These are phyloP conservation scores for Hormiphora californensis DNA, from an alignment of 37 sponge, comb jelly and placozoan species.

Conservation along the genomic window DNA sequence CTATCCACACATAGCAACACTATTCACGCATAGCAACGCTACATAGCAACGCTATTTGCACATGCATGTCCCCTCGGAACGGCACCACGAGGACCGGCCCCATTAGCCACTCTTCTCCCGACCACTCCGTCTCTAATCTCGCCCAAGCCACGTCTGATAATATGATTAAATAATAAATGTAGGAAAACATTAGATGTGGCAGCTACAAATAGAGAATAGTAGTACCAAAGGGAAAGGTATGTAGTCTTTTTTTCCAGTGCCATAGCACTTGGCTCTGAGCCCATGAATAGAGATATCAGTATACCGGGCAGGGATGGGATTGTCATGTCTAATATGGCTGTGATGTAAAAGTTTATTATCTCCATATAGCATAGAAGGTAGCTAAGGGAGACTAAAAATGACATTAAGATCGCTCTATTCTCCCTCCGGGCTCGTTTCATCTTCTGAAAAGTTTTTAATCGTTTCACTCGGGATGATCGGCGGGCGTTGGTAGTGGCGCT, in stretches of 20 bases:
- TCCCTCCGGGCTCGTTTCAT: background rate
- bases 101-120: no score
- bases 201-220: background rate
- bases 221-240: background rate
- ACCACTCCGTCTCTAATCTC: no score
- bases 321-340: background rate
- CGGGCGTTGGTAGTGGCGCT: no score
- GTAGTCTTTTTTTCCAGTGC: background rate
- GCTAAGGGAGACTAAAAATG: background rate
- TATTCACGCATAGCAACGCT: no score
- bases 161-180: background rate
- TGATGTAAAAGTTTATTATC: background rate
- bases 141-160: background rate
- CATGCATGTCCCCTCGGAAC: no score
- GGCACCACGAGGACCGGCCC: no score
- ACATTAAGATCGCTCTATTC: background rate
- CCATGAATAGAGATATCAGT: no score
- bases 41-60: no score
- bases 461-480: background rate
- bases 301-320: background rate
- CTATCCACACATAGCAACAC: no score
- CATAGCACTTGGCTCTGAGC: no score
- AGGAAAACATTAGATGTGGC: background rate
- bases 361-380: constrained; percentile 9
- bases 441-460: background rate